Base-by-base conservation (phyloP, 30 jellyfish, hydroid and myxozoan genomes). In the Cassiopea xamachana region DNA sequence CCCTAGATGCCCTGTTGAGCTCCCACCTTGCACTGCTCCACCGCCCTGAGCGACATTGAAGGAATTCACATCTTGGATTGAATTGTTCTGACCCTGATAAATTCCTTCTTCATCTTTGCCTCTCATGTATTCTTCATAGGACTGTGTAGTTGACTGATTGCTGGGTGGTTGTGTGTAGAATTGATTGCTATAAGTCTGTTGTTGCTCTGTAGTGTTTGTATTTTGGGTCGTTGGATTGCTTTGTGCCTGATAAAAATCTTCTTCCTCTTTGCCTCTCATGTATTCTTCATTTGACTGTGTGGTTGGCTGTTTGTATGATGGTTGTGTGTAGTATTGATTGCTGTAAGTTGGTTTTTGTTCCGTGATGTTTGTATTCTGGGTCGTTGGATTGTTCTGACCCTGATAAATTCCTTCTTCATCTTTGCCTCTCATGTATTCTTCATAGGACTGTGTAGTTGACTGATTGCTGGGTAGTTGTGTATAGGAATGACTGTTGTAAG, bases 41-140 rank as follows among this genome's bases (percentile, higher is more conserved):
- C 46, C 61, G 15, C 50, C 64, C 48, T 83, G 92, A 1, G 74
- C 85, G 13, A 70, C 51, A 46, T 73, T 84, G 1, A 83, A 84
- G 39, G 39, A 27, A 27, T 27, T 27, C 39, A 27, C 39, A 27
- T 27, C 39, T 27, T 27, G 39, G 39, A 27, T 27, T 27, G 39
- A 27, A 27, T 27, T 27, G 39, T 27, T 27, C 39, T 27, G 39
- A 27, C 39, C 39, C 39, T 27, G 39, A 55, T 55, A 55, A 10
- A 55, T 55, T 3, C 12, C 74, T 13, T 64, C 74, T 9, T 64
- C 74, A 13, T 64, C 74, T 17, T 64, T 64, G 2, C 43, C 74
- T 64, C 15, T 64, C 27, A 64, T 7, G 15, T 64, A 17, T 64
- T 64, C 74, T 64, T 64, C 74, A 64, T 64, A 4, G 6, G 74